Evolutionary conservation across 92 coral and sea anemone species (phyloP), one percentile per base, ranked within the genome.

Genomic region (Muricea muricata): DNA sequence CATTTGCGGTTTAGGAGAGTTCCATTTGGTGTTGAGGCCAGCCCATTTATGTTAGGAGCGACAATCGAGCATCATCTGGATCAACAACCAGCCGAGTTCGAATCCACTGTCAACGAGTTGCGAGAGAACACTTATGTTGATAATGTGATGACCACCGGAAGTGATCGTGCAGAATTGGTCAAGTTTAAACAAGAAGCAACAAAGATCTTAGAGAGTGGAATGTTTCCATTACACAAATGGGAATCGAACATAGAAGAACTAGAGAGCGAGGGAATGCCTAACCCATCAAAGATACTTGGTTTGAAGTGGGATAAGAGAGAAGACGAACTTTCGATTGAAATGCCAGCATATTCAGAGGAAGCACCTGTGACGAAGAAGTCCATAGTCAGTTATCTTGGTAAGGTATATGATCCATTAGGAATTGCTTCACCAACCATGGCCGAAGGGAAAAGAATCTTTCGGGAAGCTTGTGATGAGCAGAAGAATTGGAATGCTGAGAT

Each of bases 111-210:
- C 0, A 28, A 60, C 66, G 66, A 84, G 12, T 61, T 82, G 71
- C 45, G 66, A 76, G 80, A 23, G 79, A 86, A 83, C n/a, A 92
- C 94, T 4, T 79, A 88, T 60, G 94, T 88, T 12, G 86, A 85
- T 73, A 88, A 88, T 66, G 21, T 88, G 39, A 91, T 91, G 92
- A 84, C 84, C 52, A 84, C 85, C 1, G 93, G 88, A 35, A 14
- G 47, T 21, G 84, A 84, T 25, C 50, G 33, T 15, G 85, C 79
- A 24, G 90, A 91, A n/a, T 57, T 91, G 8, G 73, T 80, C 54
- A 61, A 24, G 70, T 61, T 61, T 61, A 61, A 61, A 15, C 70
- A 61, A 25, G 70, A 61, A 31, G 70, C 70, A 15, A 61, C 32
- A 12, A 12, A 61, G 6, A 61, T 61, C n/a, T 61, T 61, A 21